A percentile compares a stretch with the other conserved stretches of the same genome.
phyloP scores from a whole-genome alignment of 2,888 invertebrate species.

The Chloroclysta siterata region DNA sequence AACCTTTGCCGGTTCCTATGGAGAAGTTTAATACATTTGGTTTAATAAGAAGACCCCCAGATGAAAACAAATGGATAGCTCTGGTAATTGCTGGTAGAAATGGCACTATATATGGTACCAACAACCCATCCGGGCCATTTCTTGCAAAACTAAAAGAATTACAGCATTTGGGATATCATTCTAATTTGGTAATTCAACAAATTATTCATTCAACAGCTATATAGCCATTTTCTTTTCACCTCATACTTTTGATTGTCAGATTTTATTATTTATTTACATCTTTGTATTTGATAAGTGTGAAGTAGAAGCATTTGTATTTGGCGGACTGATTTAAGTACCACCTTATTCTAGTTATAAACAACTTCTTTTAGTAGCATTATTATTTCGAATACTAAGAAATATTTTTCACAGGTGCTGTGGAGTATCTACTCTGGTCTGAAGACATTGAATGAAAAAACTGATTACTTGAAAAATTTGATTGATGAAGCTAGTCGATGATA shows the following conservation, averaged over 20 bases:
- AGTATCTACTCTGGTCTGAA: constrained; percentile 69
- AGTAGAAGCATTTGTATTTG: too few relatives aligned
- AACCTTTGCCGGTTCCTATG: constrained; percentile 72
- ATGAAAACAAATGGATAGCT: constrained; percentile 80
- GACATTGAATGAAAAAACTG: constrained; percentile 58
- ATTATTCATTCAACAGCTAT: too few relatives aligned
- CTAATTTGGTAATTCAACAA: constrained; percentile 72
- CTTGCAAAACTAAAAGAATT: constrained; percentile 88
- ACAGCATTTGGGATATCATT: constrained; percentile 84
- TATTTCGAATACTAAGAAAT: not conserved
- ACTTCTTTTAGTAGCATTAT: too few relatives aligned
- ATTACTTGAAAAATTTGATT: constrained; percentile 64
- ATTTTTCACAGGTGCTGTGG: constrained; percentile 80
- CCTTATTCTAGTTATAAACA: too few relatives aligned
- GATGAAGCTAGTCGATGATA: constrained; percentile 44
- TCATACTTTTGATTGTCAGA: too few relatives aligned
- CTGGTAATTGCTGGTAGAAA: constrained; percentile 87
- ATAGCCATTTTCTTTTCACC: too few relatives aligned
- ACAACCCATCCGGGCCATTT: constrained; percentile 83
- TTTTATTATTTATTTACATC: too few relatives aligned
- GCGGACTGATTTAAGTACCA: too few relatives aligned
- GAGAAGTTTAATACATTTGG: constrained; percentile 81
- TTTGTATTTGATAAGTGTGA: too few relatives aligned
- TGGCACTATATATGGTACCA: constrained; percentile 80
- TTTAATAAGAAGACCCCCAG: constrained; percentile 58